phyloP scores from a whole-genome alignment of 2,888 invertebrate species.

The Diadegma fenestrale region DNA sequence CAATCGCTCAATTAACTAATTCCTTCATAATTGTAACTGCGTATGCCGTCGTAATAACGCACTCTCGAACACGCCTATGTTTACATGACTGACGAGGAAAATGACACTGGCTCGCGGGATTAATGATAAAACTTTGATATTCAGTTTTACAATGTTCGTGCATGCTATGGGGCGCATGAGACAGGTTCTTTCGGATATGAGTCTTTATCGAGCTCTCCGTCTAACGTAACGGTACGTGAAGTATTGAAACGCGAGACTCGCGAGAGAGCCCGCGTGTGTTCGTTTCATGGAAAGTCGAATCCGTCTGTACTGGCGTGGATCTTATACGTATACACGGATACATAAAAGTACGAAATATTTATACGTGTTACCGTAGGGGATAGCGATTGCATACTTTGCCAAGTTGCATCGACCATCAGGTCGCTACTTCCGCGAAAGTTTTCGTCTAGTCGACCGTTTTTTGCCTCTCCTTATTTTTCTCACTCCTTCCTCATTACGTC shows the following conservation, averaged over 20 bases:
- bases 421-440: slow-evolving; percentile 79
- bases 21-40: background rate
- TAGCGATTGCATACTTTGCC: slow-evolving; percentile 74
- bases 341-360: background rate
- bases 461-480: slow-evolving; percentile 24
- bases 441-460: slow-evolving; percentile 44
- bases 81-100: background rate
- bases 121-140: background rate
- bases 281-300: slow-evolving; percentile 79
- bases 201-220: slow-evolving; percentile 31
- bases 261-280: slow-evolving; percentile 13
- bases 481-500: slow-evolving; percentile 45
- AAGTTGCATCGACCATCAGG: slow-evolving; percentile 70
- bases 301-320: slow-evolving; percentile 20
- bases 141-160: slow-evolving; percentile 1
- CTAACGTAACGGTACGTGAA: slow-evolving; percentile 59
- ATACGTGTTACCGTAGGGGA: slow-evolving; percentile 49
- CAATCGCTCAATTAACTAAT: background rate
- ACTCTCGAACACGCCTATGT: background rate
- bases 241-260: slow-evolving; percentile 47
- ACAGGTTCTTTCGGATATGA: slow-evolving; percentile 26
- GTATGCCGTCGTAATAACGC: background rate
- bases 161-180: slow-evolving; percentile 4
- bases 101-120: background rate
- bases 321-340: slow-evolving; percentile 30